Evolutionary conservation across 2,113 vertebrate genomes (phyloP), one percentile per base, ranked within the genome.

Genomic region (Coreoperca whiteheadi): DNA sequence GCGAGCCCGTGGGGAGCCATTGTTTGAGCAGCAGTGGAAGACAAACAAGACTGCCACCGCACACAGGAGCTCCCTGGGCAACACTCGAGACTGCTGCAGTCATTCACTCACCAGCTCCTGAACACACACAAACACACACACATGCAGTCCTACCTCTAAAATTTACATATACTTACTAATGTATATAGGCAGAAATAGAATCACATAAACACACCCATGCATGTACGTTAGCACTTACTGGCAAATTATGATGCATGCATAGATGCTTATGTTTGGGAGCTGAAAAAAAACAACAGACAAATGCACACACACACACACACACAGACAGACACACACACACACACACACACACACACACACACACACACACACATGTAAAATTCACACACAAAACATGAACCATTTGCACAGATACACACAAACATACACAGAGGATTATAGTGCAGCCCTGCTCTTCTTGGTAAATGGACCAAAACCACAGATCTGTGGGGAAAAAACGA

Each of bases 21-120:
- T 93, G 92, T 93, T 94, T 91, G 91, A 93, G 90, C 90, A 88
- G 89, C 92, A 69, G 88, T 83, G 72, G 85, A 90, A 94, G 92
- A 93, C 91, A 94, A 94, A 94, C 91, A 93, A 93, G 91, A 84
- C 87, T 67, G 88, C 88, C 82, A 83, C 85, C 28, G 18, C 88
- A 89, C 67, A 34, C 81, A 85, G 70, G 30, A 88, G 79, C 89
- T 93, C 92, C 93, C 91, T 75, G 78, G 85, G 89, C 87, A 92
- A 91, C 90, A 86, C 91, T 93, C 65, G 74, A 90, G 90, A 90
- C 77, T 10, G 83, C 79, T 41, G 87, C 90, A 91, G 88, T 86
- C 89, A 84, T 72, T 92, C 91, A 90, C 83, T 85, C 87, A 77
- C 12, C 20, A 10, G 34, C 69, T 67, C 80, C 66, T 79, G 41